Evolutionary conservation across 2,888 invertebrate genomes (phyloP).

Genomic region (Acanthosoma haemorrhoidale): DNA sequence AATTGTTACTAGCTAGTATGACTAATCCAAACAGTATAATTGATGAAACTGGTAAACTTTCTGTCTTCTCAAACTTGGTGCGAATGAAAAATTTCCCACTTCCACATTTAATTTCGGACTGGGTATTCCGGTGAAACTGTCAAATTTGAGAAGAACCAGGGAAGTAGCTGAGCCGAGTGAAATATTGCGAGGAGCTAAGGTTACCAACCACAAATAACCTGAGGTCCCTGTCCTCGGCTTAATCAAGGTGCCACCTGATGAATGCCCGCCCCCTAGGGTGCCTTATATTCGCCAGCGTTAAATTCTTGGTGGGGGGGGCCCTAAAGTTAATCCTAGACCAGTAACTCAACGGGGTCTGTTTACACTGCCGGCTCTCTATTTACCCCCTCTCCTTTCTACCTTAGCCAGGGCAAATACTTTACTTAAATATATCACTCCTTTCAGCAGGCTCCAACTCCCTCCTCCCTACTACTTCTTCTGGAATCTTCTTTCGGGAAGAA

Average conservation of each 20-base stretch:
- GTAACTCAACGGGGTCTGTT: slow-evolving; percentile 6
- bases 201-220: not conserved
- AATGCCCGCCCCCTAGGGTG: not conserved
- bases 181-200: not conserved
- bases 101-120: no score
- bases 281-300: slow-evolving; percentile 2
- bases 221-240: slow-evolving; percentile 7
- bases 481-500: no score
- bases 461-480: no score
- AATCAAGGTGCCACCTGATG: slow-evolving; percentile 12
- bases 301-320: not conserved
- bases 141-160: not conserved
- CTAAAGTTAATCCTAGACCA: slow-evolving; percentile 21
- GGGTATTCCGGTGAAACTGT: no score
- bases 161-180: not conserved
- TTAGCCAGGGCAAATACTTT: slow-evolving; percentile 5
- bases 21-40: no score
- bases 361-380: not conserved
- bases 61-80: no score
- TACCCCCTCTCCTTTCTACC: no score
- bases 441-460: no score
- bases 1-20: no score
- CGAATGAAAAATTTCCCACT: no score
- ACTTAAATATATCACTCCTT: slow-evolving; percentile 2
- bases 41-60: no score